These are phyloP conservation scores for Mya arenaria DNA, from an alignment of 1,140 invertebrate genomes.

Conservation along the genomic window DNA sequence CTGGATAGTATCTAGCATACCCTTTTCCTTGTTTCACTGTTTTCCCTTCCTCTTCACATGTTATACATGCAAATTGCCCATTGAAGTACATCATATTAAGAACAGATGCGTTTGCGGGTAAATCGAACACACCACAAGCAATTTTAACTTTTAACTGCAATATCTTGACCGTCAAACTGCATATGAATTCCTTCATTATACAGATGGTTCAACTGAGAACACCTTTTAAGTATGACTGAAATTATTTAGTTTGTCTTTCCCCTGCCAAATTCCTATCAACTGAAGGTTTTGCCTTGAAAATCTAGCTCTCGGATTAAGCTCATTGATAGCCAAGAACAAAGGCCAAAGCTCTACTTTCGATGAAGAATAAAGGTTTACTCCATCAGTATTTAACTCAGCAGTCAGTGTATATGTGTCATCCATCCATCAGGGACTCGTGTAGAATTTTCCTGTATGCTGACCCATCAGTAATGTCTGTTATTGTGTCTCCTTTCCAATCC, in stretches of 20 bases:
- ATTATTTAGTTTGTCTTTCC: slow-evolving; percentile 52
- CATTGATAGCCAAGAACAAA: slow-evolving; percentile 53
- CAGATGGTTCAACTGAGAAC: slow-evolving; percentile 34
- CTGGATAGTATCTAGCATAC: background rate
- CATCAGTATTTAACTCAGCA: slow-evolving; percentile 61
- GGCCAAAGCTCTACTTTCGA: slow-evolving; percentile 57
- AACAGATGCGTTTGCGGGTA: slow-evolving; percentile 34
- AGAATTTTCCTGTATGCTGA: slow-evolving; percentile 29
- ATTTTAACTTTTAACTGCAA: slow-evolving; percentile 9
- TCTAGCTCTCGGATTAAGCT: slow-evolving; percentile 30
- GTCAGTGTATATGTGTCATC: slow-evolving; percentile 6
- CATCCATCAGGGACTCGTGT: slow-evolving; percentile 13
- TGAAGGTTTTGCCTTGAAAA: slow-evolving; percentile 51
- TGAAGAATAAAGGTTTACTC: slow-evolving; percentile 52
- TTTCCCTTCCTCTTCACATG: slow-evolving; percentile 52
- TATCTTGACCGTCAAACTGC: background rate
- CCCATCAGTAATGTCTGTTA: slow-evolving; percentile 59
- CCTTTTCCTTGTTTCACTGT: slow-evolving; percentile 49
- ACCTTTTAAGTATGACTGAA: slow-evolving; percentile 25
- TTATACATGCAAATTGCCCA: slow-evolving; percentile 43
- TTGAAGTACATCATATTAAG: slow-evolving; percentile 46
- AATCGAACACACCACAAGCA: slow-evolving; percentile 20
- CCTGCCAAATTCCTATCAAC: slow-evolving; percentile 55
- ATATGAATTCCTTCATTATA: slow-evolving; percentile 23
- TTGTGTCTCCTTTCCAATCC: background rate